These are phyloP conservation scores for Malacoctenus gilli DNA, from an alignment of 2,797 vertebrate genomes.

Conservation along the genomic window DNA sequence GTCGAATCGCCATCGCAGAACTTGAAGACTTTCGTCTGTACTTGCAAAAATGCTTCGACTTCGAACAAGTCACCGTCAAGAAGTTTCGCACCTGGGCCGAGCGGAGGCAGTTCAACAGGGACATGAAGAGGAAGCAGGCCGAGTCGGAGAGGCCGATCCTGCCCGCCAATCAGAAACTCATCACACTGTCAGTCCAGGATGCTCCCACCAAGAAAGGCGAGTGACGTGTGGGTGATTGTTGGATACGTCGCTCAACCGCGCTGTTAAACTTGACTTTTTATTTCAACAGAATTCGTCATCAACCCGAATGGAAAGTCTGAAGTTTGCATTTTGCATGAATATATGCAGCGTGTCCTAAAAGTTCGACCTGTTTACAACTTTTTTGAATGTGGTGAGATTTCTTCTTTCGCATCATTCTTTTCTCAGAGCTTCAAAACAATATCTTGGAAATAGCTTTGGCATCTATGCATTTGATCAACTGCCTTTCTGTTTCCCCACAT, in stretches of 20 bases:
- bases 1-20: conserved; percentile 73
- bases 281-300: conserved; percentile 95
- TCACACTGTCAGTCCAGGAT: conserved; percentile 96
- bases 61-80: conserved; percentile 98
- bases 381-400: conserved; percentile 99
- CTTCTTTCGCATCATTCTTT: too few species aligned
- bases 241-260: too few species aligned
- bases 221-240: too few species aligned
- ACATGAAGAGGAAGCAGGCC: conserved; percentile 97
- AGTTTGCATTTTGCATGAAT: conserved; percentile 99
- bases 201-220: conserved; percentile 96
- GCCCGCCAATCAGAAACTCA: conserved; percentile 98
- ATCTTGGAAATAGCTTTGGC: too few species aligned
- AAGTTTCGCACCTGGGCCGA: conserved; percentile 99
- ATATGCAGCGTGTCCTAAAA: conserved; percentile 99
- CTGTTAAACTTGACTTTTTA: too few species aligned
- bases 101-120: conserved; percentile 95
- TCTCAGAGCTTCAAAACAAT: too few species aligned
- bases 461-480: too few species aligned
- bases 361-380: conserved; percentile 99
- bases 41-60: conserved; percentile 96
- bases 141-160: conserved; percentile 96
- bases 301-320: conserved; percentile 99
- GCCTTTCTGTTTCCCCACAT: too few species aligned
- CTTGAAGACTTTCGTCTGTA: conserved; percentile 94